phyloP scores from a whole-genome alignment of 2,113 vertebrate genomes.

The Callionymus lyra region DNA sequence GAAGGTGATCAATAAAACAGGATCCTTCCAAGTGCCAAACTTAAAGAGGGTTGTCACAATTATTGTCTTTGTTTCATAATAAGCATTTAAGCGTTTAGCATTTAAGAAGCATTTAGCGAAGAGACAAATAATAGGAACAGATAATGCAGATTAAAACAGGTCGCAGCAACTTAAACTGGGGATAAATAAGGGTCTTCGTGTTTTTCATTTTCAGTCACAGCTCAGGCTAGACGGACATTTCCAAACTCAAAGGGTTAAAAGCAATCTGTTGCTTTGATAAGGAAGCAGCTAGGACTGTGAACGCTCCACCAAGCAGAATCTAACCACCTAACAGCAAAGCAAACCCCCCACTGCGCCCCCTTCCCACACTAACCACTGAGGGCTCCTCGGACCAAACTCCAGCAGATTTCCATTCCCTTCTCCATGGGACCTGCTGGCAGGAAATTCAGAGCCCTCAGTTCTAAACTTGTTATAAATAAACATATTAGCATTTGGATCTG shows the following conservation, averaged over 20 bases:
- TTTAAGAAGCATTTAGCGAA: too few relatives aligned
- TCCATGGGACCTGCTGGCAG: background rate
- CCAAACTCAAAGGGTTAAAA: conserved; percentile 69
- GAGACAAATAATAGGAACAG: too few relatives aligned
- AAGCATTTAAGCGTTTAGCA: too few relatives aligned
- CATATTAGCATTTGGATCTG: conserved; percentile 31
- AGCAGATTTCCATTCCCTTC: background rate
- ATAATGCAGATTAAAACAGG: too few relatives aligned
- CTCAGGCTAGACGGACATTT: conserved; percentile 32
- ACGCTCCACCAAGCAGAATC: conserved; percentile 51
- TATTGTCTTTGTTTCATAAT: conserved; percentile 29
- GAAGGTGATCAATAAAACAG: conserved; percentile 40
- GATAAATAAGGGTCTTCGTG: too few relatives aligned
- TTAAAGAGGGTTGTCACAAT: conserved; percentile 39
- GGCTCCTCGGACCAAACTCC: conserved; percentile 31
- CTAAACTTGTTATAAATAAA: conserved; percentile 63
- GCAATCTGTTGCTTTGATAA: conserved; percentile 28
- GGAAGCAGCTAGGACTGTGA: conserved; percentile 20
- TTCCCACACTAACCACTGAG: conserved; percentile 62
- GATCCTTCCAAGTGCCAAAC: too few relatives aligned
- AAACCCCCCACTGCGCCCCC: too few relatives aligned
- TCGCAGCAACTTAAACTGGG: too few relatives aligned
- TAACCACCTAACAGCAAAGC: conserved; percentile 67
- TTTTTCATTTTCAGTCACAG: too few relatives aligned
- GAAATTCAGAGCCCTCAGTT: conserved; percentile 59